Conservation (phyloP, 2,113 vertebrate genomes). For the Propithecus coquereli region DNA sequence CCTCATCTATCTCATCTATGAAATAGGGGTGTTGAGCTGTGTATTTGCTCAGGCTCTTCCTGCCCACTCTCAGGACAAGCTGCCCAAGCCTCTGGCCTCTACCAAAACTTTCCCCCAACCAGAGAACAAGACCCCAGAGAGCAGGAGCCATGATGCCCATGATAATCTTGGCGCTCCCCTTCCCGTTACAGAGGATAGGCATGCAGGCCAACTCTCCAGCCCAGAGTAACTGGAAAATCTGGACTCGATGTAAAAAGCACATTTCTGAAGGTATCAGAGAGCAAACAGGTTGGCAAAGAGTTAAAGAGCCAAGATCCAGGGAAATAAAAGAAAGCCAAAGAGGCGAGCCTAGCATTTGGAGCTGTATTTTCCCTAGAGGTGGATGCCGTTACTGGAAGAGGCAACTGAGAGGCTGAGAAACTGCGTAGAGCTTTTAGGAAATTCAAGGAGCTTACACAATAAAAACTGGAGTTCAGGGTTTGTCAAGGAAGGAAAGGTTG, state of each 20-base stretch:
- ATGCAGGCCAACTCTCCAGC: not conserved
- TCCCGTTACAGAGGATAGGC: not conserved
- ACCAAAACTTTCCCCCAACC: not conserved
- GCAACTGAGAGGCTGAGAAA: not conserved
- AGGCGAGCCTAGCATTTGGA: not conserved
- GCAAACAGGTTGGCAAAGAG: not conserved
- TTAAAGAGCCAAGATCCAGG: not conserved
- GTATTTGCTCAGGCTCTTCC: not conserved
- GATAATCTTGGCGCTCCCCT: not conserved
- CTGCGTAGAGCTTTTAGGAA: not conserved
- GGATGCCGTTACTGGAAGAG: not conserved
- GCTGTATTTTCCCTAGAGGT: not conserved
- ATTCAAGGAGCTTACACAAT: not conserved
- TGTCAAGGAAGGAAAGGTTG: not conserved
- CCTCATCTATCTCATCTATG: not conserved
- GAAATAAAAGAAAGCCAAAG: not conserved
- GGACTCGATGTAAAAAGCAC: not conserved
- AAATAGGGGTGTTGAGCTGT: not conserved
- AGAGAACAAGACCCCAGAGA: not conserved
- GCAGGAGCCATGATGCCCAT: not conserved
- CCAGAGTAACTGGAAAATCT: not conserved
- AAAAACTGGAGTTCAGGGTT: not conserved
- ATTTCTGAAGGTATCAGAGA: conserved; percentile 8
- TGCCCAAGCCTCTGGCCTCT: not conserved
- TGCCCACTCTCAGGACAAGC: not conserved